Evolutionary conservation across 2,113 vertebrate genomes (phyloP).

Genomic region (Sapayoa aenigma): DNA sequence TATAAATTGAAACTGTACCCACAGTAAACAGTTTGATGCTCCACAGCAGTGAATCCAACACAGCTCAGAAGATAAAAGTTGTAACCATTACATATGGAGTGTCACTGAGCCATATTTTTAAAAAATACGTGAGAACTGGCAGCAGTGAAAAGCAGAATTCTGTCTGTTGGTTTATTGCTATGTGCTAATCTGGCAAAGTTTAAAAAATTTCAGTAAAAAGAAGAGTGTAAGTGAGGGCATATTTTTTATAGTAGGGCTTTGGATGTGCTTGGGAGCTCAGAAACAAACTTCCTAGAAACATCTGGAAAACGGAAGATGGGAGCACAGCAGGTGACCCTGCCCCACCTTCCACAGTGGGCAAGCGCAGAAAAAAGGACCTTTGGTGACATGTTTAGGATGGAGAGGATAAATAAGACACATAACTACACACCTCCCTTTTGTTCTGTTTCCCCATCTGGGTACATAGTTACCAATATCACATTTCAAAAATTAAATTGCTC

Average conservation of each 20-base stretch:
- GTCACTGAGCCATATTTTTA: background rate
- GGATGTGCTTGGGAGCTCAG: background rate
- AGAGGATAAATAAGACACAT: background rate
- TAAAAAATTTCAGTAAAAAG: background rate
- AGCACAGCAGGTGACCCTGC: background rate
- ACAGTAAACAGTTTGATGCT: background rate
- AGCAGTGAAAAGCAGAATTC: background rate
- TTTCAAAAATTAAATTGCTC: background rate
- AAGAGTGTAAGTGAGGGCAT: background rate
- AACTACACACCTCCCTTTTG: background rate
- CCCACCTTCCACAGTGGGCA: background rate
- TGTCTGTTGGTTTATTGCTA: slow-evolving; percentile 22
- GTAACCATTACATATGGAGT: slow-evolving; percentile 9
- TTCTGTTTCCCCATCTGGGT: background rate
- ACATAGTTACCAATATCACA: background rate
- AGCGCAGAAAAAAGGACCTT: background rate
- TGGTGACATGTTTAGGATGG: background rate
- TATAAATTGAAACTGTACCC: background rate
- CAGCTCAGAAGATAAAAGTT: background rate
- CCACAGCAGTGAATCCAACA: slow-evolving; percentile 19
- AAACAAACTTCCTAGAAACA: background rate
- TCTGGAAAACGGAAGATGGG: background rate
- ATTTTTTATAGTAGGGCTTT: background rate
- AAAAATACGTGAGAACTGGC: background rate
- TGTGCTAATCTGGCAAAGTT: background rate